Evolutionary conservation across 1,140 invertebrate species (phyloP).

Genomic region (Eriosoma lanigerum): DNA sequence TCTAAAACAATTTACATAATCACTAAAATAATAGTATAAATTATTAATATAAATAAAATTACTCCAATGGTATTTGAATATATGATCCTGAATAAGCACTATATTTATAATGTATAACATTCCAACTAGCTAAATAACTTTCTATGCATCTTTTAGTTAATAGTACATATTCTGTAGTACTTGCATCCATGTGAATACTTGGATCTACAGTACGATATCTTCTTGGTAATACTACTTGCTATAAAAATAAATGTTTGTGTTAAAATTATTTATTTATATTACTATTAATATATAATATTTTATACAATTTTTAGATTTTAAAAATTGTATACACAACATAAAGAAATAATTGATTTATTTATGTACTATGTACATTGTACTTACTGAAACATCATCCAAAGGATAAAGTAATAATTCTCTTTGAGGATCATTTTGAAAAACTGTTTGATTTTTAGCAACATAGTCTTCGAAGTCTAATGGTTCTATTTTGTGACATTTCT

Average conservation of each 20-base stretch:
- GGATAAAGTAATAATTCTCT: conserved; percentile 86
- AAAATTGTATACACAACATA: no score
- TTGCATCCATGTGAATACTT: conserved; percentile 63
- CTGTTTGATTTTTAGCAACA: conserved; percentile 84
- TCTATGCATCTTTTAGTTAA: conserved; percentile 84
- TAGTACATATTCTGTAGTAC: conserved; percentile 64
- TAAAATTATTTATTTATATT: no score
- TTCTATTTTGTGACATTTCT: conserved; percentile 74
- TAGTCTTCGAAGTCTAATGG: conserved; percentile 90
- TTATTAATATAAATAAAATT: conserved; percentile 53
- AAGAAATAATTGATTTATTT: background rate
- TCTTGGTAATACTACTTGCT: conserved; percentile 79
- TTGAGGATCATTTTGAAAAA: conserved; percentile 90
- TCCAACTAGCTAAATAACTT: conserved; percentile 84
- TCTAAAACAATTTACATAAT: conserved; percentile 59
- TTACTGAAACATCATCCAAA: conserved; percentile 86
- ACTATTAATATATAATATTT: no score
- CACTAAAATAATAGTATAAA: background rate
- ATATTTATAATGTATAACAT: conserved; percentile 86
- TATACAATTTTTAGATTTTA: no score
- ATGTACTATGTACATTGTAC: conserved; percentile 57
- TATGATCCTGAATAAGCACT: conserved; percentile 80
- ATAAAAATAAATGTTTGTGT: background rate
- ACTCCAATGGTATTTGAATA: conserved; percentile 78
- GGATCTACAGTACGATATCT: conserved; percentile 76